Base-by-base conservation (phyloP, 2,797 vertebrate species). In the Atherinosoma microstoma region DNA sequence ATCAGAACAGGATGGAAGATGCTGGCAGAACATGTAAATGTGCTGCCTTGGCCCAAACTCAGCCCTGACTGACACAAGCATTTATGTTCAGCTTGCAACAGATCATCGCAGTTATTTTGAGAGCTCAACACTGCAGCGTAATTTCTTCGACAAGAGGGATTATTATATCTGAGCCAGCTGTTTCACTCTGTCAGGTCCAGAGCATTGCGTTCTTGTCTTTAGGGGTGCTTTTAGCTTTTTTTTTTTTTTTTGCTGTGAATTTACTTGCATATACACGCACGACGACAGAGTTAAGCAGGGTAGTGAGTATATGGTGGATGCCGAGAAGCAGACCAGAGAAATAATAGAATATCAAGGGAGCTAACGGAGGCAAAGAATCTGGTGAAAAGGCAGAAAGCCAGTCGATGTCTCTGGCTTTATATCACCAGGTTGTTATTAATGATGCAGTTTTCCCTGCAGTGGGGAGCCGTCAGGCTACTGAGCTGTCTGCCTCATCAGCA, bases 341-440 rank as follows among this genome's bases (percentile, higher is more conserved):
- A 78, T 51, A 58, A 79, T 36, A 65, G 32, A 78, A 75, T 71
- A 84, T 71, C 70, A 71, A 57, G 70, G 76, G 74, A 80, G 82
- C 63, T 51, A 82, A 80, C 51, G 4, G 64, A 75, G 61, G 66
- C 56, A 59, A 83, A 81, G 79, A 79, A 77, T 56, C 75, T 63
- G 38, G 69, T 62, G 76, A 80, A 84, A 83, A 82, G 78, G 66
- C 65, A 85, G 80, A 73, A 80, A 85, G 82, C 75, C 86, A 81
- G 89, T 91, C 64, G 40, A 87, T 86, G 79, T 83, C 76, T 86
- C 70, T 35, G 63, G 70, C 78, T 81, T 86, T 87, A 77, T 88
- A 87, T 91, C 87, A 89, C 80, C 82, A 73, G 83, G 84, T 81
- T 58, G 65, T 90, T 91, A 88, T 92, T 92, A 93, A 94, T 90